phyloP scores from a whole-genome alignment of 2,888 invertebrate species.

The Parnassius glacialis region DNA sequence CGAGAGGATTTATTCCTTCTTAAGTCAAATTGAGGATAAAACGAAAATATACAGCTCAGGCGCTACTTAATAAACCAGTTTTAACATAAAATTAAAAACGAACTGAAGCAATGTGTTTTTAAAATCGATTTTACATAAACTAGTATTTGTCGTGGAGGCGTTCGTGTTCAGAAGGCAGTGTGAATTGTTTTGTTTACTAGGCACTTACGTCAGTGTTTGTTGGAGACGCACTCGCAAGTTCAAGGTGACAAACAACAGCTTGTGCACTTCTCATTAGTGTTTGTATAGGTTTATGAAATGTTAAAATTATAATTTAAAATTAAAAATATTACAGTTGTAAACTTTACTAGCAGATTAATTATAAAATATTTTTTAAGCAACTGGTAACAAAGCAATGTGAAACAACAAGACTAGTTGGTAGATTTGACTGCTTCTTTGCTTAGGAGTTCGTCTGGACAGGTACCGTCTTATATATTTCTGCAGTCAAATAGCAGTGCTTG shows the following conservation, averaged over 20 bases:
- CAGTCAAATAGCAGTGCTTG: too few relatives aligned
- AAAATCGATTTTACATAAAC: slow-evolving; percentile 24
- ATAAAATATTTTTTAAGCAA: too few relatives aligned
- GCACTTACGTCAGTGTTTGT: slow-evolving; percentile 66
- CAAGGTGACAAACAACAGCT: slow-evolving; percentile 56
- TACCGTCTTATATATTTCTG: too few relatives aligned
- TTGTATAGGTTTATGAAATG: slow-evolving; percentile 13
- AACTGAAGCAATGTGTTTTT: slow-evolving; percentile 9
- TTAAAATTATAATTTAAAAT: too few relatives aligned
- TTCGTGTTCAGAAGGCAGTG: slow-evolving; percentile 47
- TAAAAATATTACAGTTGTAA: too few relatives aligned
- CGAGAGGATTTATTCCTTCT: too few relatives aligned
- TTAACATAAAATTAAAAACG: not conserved
- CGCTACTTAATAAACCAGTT: slow-evolving; percentile 6
- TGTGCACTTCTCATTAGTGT: slow-evolving; percentile 27
- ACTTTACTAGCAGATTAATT: too few relatives aligned
- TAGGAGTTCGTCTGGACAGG: too few relatives aligned
- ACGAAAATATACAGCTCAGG: slow-evolving; percentile 3
- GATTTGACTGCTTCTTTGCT: too few relatives aligned
- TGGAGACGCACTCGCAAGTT: slow-evolving; percentile 61
- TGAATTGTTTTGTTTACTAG: slow-evolving; percentile 66
- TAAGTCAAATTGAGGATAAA: not conserved
- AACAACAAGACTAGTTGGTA: too few relatives aligned
- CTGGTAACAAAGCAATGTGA: too few relatives aligned
- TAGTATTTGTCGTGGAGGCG: slow-evolving; percentile 43